Evolutionary conservation across 2,888 invertebrate genomes (phyloP).

Genomic region (Plagodis pulveraria): DNA sequence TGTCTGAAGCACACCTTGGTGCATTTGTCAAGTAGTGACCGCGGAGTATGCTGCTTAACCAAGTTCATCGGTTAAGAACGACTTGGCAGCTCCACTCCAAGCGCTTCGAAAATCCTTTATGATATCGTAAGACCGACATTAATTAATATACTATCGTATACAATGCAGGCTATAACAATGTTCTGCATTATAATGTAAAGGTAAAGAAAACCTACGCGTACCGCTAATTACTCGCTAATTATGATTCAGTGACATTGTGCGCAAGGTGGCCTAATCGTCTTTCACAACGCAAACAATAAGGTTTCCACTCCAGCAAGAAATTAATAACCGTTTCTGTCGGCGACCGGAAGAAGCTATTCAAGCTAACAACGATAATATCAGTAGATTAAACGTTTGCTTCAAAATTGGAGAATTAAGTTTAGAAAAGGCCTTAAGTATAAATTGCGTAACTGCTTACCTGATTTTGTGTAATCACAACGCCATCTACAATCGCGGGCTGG

Average conservation of each 20-base stretch:
- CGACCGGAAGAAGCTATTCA: conserved; percentile 30
- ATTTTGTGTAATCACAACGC: conserved; percentile 41
- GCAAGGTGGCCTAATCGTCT: conserved; percentile 40
- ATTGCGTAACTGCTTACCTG: conserved; percentile 46
- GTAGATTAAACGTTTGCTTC: conserved; percentile 39
- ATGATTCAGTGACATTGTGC: conserved; percentile 49
- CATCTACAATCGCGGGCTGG: conserved; percentile 44
- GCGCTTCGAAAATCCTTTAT: too few relatives aligned
- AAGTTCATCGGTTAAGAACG: too few relatives aligned
- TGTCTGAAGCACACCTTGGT: too few relatives aligned
- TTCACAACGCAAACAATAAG: conserved; percentile 43
- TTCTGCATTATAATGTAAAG: conserved; percentile 2
- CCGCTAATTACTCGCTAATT: conserved; percentile 23
- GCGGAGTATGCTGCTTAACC: too few relatives aligned
- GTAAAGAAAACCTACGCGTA: conserved; percentile 10
- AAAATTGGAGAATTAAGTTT: conserved; percentile 36
- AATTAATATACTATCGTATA: too few relatives aligned
- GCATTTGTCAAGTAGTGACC: too few relatives aligned
- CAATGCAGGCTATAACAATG: neutral
- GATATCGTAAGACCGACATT: too few relatives aligned
- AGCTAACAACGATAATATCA: conserved; percentile 25
- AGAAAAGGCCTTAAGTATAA: conserved; percentile 31
- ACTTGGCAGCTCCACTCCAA: too few relatives aligned
- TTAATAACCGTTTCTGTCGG: conserved; percentile 32
- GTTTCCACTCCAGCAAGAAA: conserved; percentile 37